These are phyloP conservation scores for Lepus townsendii DNA, from an alignment of 2,797 vertebrate species.

Conservation along the genomic window DNA sequence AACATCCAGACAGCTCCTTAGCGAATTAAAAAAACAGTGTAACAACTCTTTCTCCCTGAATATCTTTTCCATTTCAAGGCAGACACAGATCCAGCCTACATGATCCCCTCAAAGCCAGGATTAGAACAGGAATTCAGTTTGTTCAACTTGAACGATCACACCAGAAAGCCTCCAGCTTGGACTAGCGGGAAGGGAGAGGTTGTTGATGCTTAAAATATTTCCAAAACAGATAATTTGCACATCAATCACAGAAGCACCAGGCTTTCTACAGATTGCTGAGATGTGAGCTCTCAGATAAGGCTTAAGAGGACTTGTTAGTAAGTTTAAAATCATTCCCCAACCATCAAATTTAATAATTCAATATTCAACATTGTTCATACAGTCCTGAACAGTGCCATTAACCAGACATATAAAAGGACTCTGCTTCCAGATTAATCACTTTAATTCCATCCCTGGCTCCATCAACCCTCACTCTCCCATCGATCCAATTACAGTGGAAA, in stretches of 20 bases:
- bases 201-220: conserved; percentile 56
- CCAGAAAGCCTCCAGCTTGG: neutral
- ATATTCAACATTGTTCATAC: conserved; percentile 35
- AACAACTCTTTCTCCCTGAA: conserved; percentile 53
- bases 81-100: neutral
- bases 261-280: conserved; percentile 17
- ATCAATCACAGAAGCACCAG: neutral
- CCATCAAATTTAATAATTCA: conserved; percentile 61
- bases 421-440: conserved; percentile 15
- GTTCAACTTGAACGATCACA: neutral
- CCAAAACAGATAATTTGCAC: conserved; percentile 52
- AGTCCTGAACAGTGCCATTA: conserved; percentile 44
- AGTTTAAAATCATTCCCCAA: conserved; percentile 55
- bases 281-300: conserved; percentile 7
- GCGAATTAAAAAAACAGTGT: conserved; percentile 34
- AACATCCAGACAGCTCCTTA: conserved; percentile 50
- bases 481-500: conserved; percentile 58
- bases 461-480: conserved; percentile 12
- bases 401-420: conserved; percentile 30
- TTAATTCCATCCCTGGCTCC: conserved; percentile 51
- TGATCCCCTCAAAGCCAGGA: conserved; percentile 13
- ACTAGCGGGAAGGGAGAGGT: neutral
- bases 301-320: conserved; percentile 51
- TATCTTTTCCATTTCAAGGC: conserved; percentile 55
- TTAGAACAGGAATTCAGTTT: conserved; percentile 37